Percentiles rank a stretch among this genome's conserved stretches.
Evolutionary conservation across 2,113 vertebrate species (phyloP).

Genomic region (Myrmecobius fasciatus): DNA sequence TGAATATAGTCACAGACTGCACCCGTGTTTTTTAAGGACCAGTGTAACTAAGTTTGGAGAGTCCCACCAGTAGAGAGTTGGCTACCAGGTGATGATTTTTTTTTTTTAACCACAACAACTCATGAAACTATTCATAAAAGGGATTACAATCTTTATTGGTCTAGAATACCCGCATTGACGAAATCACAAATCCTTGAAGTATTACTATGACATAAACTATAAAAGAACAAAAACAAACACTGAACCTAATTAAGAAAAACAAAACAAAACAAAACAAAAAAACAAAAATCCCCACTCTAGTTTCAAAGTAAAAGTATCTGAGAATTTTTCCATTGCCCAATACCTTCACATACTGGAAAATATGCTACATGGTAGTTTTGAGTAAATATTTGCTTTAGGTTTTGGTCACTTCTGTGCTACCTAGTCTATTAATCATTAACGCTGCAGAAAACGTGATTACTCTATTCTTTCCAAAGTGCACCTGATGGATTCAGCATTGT

Average conservation of each 20-base stretch:
- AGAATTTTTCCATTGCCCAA: conserved; percentile 73
- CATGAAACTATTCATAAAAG: neutral
- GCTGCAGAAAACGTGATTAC: conserved; percentile 64
- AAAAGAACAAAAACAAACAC: conserved; percentile 68
- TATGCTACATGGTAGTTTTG: conserved; percentile 43
- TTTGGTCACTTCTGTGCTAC: conserved; percentile 71
- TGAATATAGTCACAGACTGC: neutral
- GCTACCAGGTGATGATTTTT: neutral
- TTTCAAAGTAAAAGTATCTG: conserved; percentile 73
- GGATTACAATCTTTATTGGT: neutral
- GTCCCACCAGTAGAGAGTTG: neutral
- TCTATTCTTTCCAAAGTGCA: conserved; percentile 45
- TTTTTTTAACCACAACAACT: neutral
- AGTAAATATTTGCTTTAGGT: conserved; percentile 74
- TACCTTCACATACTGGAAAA: conserved; percentile 75
- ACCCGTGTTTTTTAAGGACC: neutral
- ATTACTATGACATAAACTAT: conserved; percentile 56
- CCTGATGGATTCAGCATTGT: neutral
- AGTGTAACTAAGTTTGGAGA: neutral
- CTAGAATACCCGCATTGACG: neutral
- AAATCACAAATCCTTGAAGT: conserved; percentile 3
- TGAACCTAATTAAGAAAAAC: conserved; percentile 41
- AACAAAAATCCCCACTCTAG: neutral
- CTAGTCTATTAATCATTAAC: conserved; percentile 67
- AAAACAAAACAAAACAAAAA: too few relatives aligned